Conservation (phyloP, 2,113 vertebrate species). For the Montifringilla adamsi region DNA sequence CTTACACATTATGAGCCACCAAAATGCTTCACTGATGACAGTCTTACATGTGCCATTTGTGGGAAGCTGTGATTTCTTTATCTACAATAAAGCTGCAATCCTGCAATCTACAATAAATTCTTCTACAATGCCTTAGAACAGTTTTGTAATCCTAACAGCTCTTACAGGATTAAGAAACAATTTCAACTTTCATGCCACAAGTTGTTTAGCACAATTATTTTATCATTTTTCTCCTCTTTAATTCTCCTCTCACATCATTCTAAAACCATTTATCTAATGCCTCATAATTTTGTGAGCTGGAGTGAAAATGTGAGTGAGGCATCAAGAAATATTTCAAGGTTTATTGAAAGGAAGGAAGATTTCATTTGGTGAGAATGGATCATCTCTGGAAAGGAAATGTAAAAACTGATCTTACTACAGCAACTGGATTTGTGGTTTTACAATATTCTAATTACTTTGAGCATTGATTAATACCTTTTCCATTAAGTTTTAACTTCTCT, state of each 20-base stretch:
- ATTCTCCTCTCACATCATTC: background rate
- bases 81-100: background rate
- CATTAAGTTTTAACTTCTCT: background rate
- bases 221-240: background rate
- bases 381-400: background rate
- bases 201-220: background rate
- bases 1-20: accelerated
- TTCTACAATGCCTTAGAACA: background rate
- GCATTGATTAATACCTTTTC: accelerated
- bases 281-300: background rate
- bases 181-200: background rate
- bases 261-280: background rate
- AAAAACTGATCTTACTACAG: background rate
- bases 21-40: background rate
- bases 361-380: background rate
- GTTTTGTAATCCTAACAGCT: background rate
- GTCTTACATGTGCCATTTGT: background rate
- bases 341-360: background rate
- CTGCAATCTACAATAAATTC: background rate
- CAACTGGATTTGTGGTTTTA: background rate
- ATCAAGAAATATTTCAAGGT: background rate
- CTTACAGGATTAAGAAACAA: background rate
- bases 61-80: background rate
- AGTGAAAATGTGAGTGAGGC: background rate
- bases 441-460: background rate